These are phyloP conservation scores for Hiodon tergisus DNA, from an alignment of 2,113 vertebrate species.

Conservation along the genomic window DNA sequence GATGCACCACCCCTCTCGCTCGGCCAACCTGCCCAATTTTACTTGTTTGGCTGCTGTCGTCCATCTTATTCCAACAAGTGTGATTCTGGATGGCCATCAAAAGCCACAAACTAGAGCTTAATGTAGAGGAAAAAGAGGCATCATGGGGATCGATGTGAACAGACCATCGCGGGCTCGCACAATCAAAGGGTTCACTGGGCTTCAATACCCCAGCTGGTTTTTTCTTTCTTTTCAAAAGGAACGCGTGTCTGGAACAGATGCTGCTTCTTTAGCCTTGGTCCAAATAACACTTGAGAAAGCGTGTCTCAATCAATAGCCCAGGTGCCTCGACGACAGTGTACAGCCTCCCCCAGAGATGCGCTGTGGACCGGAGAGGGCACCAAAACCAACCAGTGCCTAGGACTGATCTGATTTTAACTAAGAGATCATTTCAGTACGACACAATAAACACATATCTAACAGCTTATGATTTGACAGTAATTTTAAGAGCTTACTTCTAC, in stretches of 20 bases:
- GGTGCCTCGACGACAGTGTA: background rate
- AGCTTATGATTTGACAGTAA: too few species aligned
- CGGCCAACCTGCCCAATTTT: background rate
- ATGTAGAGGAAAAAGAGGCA: background rate
- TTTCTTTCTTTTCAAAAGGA: background rate
- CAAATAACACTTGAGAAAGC: background rate
- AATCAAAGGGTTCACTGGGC: background rate
- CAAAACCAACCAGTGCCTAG: too few species aligned
- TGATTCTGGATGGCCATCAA: background rate
- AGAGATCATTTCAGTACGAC: too few species aligned
- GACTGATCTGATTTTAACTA: too few species aligned
- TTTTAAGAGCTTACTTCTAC: too few species aligned
- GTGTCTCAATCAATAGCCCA: conserved; percentile 1
- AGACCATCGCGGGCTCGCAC: background rate
- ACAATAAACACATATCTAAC: too few species aligned
- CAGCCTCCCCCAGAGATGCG: too few species aligned
- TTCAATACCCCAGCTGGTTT: background rate
- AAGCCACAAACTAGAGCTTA: background rate
- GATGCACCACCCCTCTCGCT: too few species aligned
- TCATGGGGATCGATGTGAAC: background rate
- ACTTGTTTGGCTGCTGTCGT: background rate
- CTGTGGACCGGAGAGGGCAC: too few species aligned
- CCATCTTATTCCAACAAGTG: background rate
- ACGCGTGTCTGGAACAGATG: background rate
- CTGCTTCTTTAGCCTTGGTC: background rate